Conservation (phyloP, 2,797 vertebrate genomes). For the Enteromius trimaculatus region DNA sequence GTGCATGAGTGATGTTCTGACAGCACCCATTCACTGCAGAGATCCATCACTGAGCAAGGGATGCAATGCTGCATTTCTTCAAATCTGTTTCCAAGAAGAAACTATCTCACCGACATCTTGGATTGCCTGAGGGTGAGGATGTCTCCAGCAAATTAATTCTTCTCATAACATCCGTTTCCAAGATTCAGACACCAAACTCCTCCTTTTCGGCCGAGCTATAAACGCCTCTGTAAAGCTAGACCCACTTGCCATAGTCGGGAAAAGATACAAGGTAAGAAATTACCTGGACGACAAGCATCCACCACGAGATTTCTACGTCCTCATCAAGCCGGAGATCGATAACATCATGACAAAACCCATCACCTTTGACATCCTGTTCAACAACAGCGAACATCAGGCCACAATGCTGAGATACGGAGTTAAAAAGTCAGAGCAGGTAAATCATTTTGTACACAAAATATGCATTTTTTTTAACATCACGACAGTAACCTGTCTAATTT, state of each 20-base stretch:
- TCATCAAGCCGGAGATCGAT: conserved; percentile 78
- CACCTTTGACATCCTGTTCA: conserved; percentile 82
- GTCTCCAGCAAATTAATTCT: not conserved
- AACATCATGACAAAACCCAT: conserved; percentile 72
- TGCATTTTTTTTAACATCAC: not conserved
- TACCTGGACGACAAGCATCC: conserved; percentile 73
- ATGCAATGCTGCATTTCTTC: not conserved
- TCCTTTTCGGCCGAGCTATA: conserved; percentile 76
- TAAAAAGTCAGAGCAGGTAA: conserved; percentile 79
- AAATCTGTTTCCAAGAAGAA: not conserved
- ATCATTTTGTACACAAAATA: not conserved
- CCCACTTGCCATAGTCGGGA: conserved; percentile 75
- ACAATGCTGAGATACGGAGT: conserved; percentile 78
- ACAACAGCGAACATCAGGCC: conserved; percentile 84
- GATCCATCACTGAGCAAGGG: not conserved
- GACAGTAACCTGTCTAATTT: not conserved
- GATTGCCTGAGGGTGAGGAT: not conserved
- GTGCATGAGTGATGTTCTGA: not conserved
- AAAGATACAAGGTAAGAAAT: conserved; percentile 78
- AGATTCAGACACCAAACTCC: conserved; percentile 77
- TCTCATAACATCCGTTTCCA: conserved; percentile 1
- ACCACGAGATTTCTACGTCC: conserved; percentile 72
- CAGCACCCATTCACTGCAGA: not conserved
- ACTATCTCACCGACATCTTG: not conserved
- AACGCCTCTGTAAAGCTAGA: conserved; percentile 78